Conservation (phyloP, 2,888 invertebrate genomes). For the Itoplectis maculator region DNA sequence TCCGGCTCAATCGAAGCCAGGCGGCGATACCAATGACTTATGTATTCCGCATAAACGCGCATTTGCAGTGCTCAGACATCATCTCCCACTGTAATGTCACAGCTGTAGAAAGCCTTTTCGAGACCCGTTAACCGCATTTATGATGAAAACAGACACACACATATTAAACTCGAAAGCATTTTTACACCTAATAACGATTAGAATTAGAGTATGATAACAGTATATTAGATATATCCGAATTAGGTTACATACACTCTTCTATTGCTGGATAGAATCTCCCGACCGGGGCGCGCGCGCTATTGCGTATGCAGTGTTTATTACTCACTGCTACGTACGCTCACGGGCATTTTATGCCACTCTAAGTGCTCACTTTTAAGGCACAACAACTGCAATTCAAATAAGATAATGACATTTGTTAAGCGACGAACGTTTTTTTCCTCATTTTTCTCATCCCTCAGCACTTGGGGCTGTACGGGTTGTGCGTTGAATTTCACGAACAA, state of each 20-base stretch:
- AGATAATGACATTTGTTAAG: slow-evolving; percentile 83
- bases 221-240: slow-evolving; percentile 83
- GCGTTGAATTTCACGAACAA: slow-evolving; percentile 9
- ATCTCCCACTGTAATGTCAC: slow-evolving; percentile 36
- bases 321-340: slow-evolving; percentile 81
- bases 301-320: slow-evolving; percentile 79
- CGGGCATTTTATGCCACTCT: slow-evolving; percentile 81
- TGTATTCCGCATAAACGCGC: neutral
- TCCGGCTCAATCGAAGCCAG: neutral
- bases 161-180: slow-evolving; percentile 38
- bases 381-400: slow-evolving; percentile 84
- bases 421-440: slow-evolving; percentile 73
- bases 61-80: neutral
- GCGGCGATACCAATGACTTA: neutral
- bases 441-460: slow-evolving; percentile 72
- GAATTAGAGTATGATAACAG: slow-evolving; percentile 67
- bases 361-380: slow-evolving; percentile 80
- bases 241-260: slow-evolving; percentile 83
- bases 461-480: slow-evolving; percentile 72
- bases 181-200: slow-evolving; percentile 40
- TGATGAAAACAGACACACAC: slow-evolving; percentile 23
- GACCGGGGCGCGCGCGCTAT: slow-evolving; percentile 81
- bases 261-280: slow-evolving; percentile 84
- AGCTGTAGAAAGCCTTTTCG: slow-evolving; percentile 39
- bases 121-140: slow-evolving; percentile 38